Evolutionary conservation across 1,140 invertebrate species (phyloP), one percentile per base, ranked within the genome.

Genomic region (Drosophila sp.): DNA sequence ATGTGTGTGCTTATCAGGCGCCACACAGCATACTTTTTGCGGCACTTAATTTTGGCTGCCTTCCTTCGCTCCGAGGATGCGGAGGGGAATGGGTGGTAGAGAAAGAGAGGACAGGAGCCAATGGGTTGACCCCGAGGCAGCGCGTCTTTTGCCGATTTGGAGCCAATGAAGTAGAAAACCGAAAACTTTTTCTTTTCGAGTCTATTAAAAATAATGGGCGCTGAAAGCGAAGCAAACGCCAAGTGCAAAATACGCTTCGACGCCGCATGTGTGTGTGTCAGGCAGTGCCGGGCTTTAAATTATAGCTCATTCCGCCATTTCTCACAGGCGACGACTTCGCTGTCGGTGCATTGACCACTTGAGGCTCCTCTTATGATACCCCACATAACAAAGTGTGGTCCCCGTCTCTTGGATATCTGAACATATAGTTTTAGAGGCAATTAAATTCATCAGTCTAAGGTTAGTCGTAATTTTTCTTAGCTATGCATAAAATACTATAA

Each of bases 141-240:
- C 58, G 71, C 80, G 78, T 68, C 79, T 84, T 87, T 79, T 78
- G 35, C 80, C 84, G 84, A 89, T 89, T 89, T 70, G 74, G 71
- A 84, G 84, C 89, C 84, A 89, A 89, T 89, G 84, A 84, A 89
- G 84, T 75, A 83, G 84, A 89, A 89, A 89, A 89, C 84, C 89
- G 84, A 89, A 80, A 89, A 89, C 84, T 89, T 89, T 89, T 89
- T 58, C 75, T 78, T 80, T 87, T 77, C 64, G 73, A 89, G 84
- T 84, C 84, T 89, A 89, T 89, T 89, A 89, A 89, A 89, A 89
- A 89, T 89, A 89, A 89, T 89, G 84, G 84, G 68, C 72, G 77
- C 84, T 70, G 72, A 83, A 79, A 76, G 66, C 73, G 70, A 75
- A 76, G 65, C 71, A 67, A 56, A 70, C 67, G 78, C 70, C 82